Percentiles rank a stretch among this genome's conserved stretches.
These are phyloP conservation scores for Argyrosomus regius DNA, from an alignment of 2,797 vertebrate species.

Conservation along the genomic window DNA sequence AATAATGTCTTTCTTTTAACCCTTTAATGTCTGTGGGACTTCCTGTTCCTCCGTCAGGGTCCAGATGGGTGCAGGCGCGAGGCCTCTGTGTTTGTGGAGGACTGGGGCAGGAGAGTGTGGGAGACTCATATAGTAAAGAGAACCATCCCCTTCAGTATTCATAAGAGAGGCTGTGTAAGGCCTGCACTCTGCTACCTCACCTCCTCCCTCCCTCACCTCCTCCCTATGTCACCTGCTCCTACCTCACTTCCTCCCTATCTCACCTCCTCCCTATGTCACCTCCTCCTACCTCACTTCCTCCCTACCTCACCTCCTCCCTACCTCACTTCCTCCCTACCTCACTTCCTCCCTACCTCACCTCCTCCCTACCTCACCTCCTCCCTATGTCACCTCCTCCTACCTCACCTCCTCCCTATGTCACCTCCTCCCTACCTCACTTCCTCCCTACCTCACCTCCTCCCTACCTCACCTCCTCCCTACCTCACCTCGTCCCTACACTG, in stretches of 20 bases:
- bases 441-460: no score
- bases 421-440: no score
- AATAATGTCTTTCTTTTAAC: slow-evolving; percentile 19
- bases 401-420: no score
- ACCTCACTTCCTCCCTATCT: not conserved
- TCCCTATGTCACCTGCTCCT: not conserved
- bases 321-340: slow-evolving; percentile 2
- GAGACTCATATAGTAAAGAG: slow-evolving; percentile 87
- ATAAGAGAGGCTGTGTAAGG: slow-evolving; percentile 87
- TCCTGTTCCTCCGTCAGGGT: slow-evolving; percentile 72
- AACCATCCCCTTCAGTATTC: slow-evolving; percentile 87
- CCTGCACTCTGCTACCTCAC: slow-evolving; percentile 54
- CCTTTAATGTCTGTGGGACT: slow-evolving; percentile 48
- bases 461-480: no score
- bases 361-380: not conserved
- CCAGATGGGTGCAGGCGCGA: slow-evolving; percentile 80
- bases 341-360: not conserved
- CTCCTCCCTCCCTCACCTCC: slow-evolving; percentile 22
- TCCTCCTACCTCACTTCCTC: no score
- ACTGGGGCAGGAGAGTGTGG: slow-evolving; percentile 89
- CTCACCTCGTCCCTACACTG: no score
- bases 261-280: no score
- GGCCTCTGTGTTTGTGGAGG: slow-evolving; percentile 86
- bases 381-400: not conserved
- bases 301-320: no score